Conservation (phyloP, 2,797 vertebrate genomes). For the Alcedo atthis region DNA sequence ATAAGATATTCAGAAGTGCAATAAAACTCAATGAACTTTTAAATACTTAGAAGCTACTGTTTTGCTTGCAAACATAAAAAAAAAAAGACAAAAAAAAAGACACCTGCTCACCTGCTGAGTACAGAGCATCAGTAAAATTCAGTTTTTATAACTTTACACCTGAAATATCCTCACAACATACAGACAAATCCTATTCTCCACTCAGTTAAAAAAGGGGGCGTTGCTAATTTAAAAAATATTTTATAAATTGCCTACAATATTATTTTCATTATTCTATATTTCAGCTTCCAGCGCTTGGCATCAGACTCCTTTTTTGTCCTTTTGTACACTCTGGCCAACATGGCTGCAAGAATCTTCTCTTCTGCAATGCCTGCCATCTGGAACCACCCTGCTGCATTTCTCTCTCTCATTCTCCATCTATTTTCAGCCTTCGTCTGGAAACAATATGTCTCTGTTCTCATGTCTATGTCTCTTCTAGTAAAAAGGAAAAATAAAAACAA, state of each 20-base stretch:
- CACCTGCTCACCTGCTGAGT: slow-evolving; percentile 2
- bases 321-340: slow-evolving; percentile 21
- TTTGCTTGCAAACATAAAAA: slow-evolving; percentile 64
- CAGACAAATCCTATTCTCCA: neutral
- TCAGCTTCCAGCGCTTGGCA: neutral
- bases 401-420: slow-evolving; percentile 46
- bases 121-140: neutral
- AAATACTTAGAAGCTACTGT: slow-evolving; percentile 73
- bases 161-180: neutral
- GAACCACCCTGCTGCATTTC: slow-evolving; percentile 48
- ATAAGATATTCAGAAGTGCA: slow-evolving; percentile 80
- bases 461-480: slow-evolving; percentile 59
- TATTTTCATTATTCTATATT: neutral
- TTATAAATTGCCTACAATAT: neutral
- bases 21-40: slow-evolving; percentile 80
- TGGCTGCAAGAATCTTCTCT: slow-evolving; percentile 45
- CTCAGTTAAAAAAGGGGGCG: neutral
- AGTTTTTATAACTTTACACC: neutral
- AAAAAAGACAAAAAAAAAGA: neutral
- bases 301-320: neutral
- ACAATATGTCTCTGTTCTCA: slow-evolving; percentile 57
- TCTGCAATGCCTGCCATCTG: slow-evolving; percentile 59
- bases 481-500: neutral
- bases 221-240: neutral
- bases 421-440: slow-evolving; percentile 69